Conservation (phyloP, 2,113 vertebrate genomes). For the Hydropotes inermis region DNA sequence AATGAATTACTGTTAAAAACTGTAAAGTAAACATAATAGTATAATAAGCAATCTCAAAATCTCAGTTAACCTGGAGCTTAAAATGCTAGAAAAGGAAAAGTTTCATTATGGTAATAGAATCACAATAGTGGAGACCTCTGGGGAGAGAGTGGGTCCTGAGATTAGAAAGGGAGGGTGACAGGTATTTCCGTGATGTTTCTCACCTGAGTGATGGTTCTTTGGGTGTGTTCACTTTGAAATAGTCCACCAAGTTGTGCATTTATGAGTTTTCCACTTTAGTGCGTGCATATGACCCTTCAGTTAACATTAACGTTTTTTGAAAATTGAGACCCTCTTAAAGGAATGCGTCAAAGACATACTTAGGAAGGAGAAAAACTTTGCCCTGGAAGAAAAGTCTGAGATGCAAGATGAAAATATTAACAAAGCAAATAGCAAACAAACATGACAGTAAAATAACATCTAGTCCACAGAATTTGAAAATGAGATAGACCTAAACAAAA, state of each 20-base stretch:
- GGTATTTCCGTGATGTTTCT: accelerated
- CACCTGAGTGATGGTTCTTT: accelerated
- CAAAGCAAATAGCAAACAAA: background rate
- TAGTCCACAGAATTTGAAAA: background rate
- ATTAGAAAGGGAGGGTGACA: background rate
- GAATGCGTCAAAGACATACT: background rate
- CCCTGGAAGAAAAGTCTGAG: background rate
- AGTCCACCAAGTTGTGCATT: background rate
- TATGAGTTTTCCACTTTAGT: background rate
- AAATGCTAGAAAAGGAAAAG: background rate
- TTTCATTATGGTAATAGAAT: no score
- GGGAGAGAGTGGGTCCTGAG: background rate
- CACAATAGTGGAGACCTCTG: accelerated
- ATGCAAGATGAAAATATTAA: background rate
- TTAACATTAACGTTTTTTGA: background rate
- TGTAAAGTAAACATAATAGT: background rate
- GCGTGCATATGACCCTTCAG: background rate
- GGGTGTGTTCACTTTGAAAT: background rate
- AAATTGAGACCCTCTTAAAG: background rate
- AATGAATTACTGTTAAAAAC: background rate
- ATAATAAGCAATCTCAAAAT: background rate
- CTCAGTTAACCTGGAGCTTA: background rate
- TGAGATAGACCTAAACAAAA: background rate
- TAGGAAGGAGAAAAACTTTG: background rate
- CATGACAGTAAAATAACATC: background rate